Base-by-base conservation (phyloP, 2,888 invertebrate genomes). In the Parnassius smintheus region DNA sequence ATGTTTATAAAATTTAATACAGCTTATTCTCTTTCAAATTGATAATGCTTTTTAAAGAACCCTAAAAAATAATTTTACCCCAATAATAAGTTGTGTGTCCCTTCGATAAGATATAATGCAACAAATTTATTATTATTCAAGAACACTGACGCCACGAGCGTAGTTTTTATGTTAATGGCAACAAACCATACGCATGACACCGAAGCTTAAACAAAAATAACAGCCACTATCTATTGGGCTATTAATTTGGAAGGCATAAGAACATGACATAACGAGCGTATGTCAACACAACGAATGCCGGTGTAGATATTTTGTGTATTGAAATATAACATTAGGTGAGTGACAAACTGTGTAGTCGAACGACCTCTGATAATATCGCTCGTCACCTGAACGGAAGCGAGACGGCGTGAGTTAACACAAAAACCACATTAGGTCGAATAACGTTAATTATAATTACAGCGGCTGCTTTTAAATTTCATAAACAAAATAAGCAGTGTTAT, bases 361-460 rank as follows among this genome's bases (percentile, higher is more conserved):
- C 72, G 70, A 70, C 70, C 69, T 67, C 72, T 75, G 86, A 86
- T 86, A 77, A 72, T 79, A 90, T 88, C 89, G 70, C 64, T 77
- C 79, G 82, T 86, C 90, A 90, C 90, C 90, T 91, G 91, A 83
- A 82, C 88, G 90, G 90, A 91, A 90, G 87, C 85, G 81, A 69
- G 71, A 72, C 76, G 67, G 68, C 72, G 72, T 72, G 72, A 71
- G 71, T 72, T 68, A 74, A 89, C 91, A 91, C 85, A 89, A 88
- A 90, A 91, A 89, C 86, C 75, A 82, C 91, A 91, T 91, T 91
- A 91, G 82, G 74, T 77, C 74, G 75, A 64, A 67, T 68, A 67
- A 68, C 68, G 66, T 72, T 71, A 71, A 75, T 69, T 72, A 68
- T 70, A 71, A 75, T 69, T 71, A 68, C 69, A 67, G 53, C 50